A percentile compares a stretch with the other conserved stretches of the same genome.
phyloP scores from a whole-genome alignment of 1,140 invertebrate genomes.

The Heliconius nattereri region DNA sequence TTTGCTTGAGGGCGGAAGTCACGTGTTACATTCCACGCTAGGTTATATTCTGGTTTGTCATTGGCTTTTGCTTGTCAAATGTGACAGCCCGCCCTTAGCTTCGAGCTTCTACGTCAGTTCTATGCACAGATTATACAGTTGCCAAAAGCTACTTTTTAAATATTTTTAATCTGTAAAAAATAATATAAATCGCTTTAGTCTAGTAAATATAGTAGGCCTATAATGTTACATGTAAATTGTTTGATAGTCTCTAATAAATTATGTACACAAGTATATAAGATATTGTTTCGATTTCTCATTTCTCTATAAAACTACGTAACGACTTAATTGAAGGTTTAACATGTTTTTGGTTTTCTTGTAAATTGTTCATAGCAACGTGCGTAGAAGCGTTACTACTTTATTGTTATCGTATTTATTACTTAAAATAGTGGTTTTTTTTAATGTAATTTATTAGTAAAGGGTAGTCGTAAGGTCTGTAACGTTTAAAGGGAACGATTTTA shows the following conservation, averaged over 20 bases:
- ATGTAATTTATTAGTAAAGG: constrained; percentile 75
- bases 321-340: neutral
- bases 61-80: constrained; percentile 42
- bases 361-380: constrained; percentile 36
- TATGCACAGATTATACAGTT: constrained; percentile 32
- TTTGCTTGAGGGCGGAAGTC: constrained; percentile 44
- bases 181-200: constrained; percentile 9
- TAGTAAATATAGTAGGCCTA: constrained; percentile 12
- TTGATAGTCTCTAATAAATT: neutral
- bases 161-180: constrained; percentile 15
- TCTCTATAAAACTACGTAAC: neutral
- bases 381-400: constrained; percentile 58
- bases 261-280: neutral
- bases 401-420: constrained; percentile 77
- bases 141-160: constrained; percentile 2
- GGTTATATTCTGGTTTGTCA: constrained; percentile 46
- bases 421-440: constrained; percentile 67
- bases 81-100: constrained; percentile 41
- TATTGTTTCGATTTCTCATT: neutral
- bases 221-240: constrained; percentile 12
- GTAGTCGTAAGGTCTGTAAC: constrained; percentile 59
- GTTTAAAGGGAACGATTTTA: constrained; percentile 2
- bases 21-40: constrained; percentile 61
- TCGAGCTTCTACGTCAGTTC: constrained; percentile 37
- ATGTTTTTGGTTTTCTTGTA: constrained; percentile 21